Conservation (phyloP, 1,140 invertebrate species). For the Drosophila bifasciata region DNA sequence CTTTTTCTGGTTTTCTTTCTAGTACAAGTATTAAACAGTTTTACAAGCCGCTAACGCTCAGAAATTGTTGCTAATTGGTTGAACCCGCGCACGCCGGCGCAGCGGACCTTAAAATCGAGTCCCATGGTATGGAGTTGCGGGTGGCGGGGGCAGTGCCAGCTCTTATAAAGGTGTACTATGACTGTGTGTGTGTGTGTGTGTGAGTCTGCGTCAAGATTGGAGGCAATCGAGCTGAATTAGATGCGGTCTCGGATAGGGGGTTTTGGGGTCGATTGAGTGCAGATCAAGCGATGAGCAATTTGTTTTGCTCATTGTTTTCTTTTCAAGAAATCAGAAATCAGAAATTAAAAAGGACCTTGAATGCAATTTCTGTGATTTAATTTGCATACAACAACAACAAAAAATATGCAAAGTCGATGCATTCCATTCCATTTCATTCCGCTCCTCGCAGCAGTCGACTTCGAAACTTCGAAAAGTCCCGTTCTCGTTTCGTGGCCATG, state of each 20-base stretch:
- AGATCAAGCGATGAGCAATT: constrained; percentile 57
- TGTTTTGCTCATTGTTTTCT: no score
- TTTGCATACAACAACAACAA: constrained; percentile 46
- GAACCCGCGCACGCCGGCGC: constrained; percentile 74
- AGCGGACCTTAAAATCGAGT: constrained; percentile 71
- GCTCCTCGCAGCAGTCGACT: background rate
- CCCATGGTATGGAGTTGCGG: background rate
- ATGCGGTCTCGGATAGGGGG: constrained; percentile 10
- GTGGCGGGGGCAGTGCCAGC: constrained; percentile 14
- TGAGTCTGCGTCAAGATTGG: constrained; percentile 53
- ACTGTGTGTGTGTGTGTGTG: constrained; percentile 8
- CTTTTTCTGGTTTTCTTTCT: background rate
- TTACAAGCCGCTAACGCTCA: constrained; percentile 80
- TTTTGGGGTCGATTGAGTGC: constrained; percentile 56
- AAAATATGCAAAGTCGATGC: constrained; percentile 1
- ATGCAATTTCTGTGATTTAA: constrained; percentile 32
- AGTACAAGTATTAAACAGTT: constrained; percentile 69
- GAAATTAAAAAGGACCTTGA: constrained; percentile 48
- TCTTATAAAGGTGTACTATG: constrained; percentile 38
- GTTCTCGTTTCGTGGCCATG: no score
- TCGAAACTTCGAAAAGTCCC: constrained; percentile 3
- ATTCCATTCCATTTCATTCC: background rate
- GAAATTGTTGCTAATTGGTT: constrained; percentile 80
- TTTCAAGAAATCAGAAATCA: constrained; percentile 28
- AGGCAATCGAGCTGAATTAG: constrained; percentile 62